Evolutionary conservation across 1,140 invertebrate species (phyloP).

Genomic region (Pseudomyrmex pallidus): DNA sequence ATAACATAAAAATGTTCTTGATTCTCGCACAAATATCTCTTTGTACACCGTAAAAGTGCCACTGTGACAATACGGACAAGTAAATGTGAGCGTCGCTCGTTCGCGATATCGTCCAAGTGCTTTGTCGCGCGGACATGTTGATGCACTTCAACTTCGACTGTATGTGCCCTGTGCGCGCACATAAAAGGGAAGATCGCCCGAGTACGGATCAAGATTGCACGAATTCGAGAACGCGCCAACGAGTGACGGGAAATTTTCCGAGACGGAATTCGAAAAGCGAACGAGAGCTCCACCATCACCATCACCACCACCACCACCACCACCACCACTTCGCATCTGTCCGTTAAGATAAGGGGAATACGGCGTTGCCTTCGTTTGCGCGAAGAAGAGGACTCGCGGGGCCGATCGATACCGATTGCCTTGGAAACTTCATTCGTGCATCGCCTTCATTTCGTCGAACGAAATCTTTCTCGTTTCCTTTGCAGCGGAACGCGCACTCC

Average conservation of each 20-base stretch:
- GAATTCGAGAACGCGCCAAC: neutral
- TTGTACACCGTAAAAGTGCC: slow-evolving; percentile 3
- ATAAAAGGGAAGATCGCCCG: neutral
- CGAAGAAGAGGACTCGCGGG: neutral
- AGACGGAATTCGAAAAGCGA: slow-evolving; percentile 7
- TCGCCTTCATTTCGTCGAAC: neutral
- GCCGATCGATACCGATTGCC: slow-evolving; percentile 26
- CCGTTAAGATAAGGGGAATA: slow-evolving; percentile 17
- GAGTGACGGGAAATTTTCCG: neutral
- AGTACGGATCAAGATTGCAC: slow-evolving; percentile 23
- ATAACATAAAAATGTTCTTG: neutral
- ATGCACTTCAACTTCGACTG: too few relatives aligned
- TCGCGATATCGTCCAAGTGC: neutral
- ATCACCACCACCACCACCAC: neutral
- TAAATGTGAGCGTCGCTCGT: slow-evolving; percentile 11
- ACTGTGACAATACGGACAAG: neutral
- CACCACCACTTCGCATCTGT: slow-evolving; percentile 11
- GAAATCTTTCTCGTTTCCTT: slow-evolving; percentile 1
- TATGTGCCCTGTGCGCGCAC: neutral
- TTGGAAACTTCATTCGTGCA: slow-evolving; percentile 13
- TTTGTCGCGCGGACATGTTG: slow-evolving; percentile 13
- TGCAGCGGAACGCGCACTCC: slow-evolving; percentile 17
- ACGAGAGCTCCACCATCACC: neutral
- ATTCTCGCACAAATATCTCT: neutral
- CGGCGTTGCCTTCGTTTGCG: slow-evolving; percentile 11